Base-by-base conservation (phyloP, 1,140 invertebrate species). In the Drosophila busckii region DNA sequence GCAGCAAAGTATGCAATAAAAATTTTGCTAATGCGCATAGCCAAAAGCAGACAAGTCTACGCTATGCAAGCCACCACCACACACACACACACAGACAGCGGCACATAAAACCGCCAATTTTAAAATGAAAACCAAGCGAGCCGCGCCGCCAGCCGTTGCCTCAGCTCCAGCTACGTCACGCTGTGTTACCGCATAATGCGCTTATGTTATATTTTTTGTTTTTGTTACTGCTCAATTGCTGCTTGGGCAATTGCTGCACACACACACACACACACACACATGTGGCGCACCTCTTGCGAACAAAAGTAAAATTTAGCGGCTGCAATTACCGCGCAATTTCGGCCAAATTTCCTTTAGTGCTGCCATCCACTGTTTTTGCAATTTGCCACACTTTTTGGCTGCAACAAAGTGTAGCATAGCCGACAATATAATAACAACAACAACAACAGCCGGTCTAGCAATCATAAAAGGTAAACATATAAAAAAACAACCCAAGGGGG, bases 71-170 rank as follows among this genome's bases (percentile, higher is more conserved):
- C 10, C 10, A 45, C 53, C 52, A 38, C 45, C 45, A 32, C 23
- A 28, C 41, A 26, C 53, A 16, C 41, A 9, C 20, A 25, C 25
- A 9, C 19, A 7, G 7, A 61, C 64, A 78, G 70, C 61, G 59
- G 69, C 73, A 84, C 69, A 85, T 85, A 82, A 82, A 84, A 84
- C 82, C 82, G 82, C 82, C 70, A 84, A 84, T 84, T 82, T 82
- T 68, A 82, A 84, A 84, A 82, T 84, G 80, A 85, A 82, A 82
- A 82, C 75, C 75, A n/a, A n/a, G 75, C 75, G 55, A 56, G 46
- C 59, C 69, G 60, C 48, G 53, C 25, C 49, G 54, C 50, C 48
- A n/a, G n/a, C n/a, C n/a, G n/a, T n/a, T n/a, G n/a, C n/a, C n/a
- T n/a, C n/a, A n/a, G n/a, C n/a, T n/a, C n/a, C n/a, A n/a, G n/a